Conservation (phyloP, 2,888 invertebrate species). For the Phengaris alcon region DNA sequence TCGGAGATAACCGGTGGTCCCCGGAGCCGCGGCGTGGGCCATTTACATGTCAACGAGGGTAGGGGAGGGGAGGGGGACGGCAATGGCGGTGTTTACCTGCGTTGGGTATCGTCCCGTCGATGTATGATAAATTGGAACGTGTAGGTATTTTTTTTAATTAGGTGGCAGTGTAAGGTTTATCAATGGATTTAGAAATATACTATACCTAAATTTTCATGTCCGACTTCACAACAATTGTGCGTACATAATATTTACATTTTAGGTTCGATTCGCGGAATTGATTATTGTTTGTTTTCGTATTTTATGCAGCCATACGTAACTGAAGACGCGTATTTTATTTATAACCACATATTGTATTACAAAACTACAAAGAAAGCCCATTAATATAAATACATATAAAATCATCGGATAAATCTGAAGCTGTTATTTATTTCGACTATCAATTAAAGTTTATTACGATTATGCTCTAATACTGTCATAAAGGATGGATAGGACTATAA, state of each 20-base stretch:
- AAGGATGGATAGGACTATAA: neutral
- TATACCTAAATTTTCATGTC: no score
- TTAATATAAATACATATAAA: neutral
- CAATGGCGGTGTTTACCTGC: constrained; percentile 49
- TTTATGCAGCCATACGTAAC: neutral
- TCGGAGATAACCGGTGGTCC: constrained; percentile 75
- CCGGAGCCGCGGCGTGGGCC: constrained; percentile 63
- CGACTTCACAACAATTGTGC: neutral
- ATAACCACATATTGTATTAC: neutral
- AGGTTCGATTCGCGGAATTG: neutral
- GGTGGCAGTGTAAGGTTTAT: neutral
- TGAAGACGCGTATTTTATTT: neutral
- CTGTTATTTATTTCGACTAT: constrained; percentile 5
- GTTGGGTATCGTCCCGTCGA: neutral
- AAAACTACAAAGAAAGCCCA: neutral
- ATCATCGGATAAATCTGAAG: neutral
- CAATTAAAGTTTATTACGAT: constrained; percentile 9
- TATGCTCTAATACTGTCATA: constrained; percentile 9
- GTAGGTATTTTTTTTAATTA: neutral
- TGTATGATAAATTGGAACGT: neutral
- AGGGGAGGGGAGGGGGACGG: constrained; percentile 49
- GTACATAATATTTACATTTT: neutral
- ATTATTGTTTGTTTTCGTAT: neutral
- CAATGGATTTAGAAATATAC: neutral
- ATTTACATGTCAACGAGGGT: constrained; percentile 73